Evolutionary conservation across 2,888 invertebrate species (phyloP).

Genomic region (Nemapogon koenigi): DNA sequence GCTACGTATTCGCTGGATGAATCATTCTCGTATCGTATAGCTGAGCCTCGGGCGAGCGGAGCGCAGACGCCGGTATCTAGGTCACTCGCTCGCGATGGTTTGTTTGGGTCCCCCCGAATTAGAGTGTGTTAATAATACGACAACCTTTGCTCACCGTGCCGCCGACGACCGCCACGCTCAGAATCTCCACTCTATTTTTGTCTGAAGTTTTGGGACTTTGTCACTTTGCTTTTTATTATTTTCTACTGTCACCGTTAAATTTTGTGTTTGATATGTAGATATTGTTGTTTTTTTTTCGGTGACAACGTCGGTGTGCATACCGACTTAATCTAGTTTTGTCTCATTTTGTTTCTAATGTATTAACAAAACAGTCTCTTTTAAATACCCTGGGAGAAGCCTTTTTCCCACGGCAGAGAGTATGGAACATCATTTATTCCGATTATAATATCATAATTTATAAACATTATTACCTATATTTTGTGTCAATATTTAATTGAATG

Average conservation of each 20-base stretch:
- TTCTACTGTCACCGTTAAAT: constrained; percentile 2
- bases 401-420: too few relatives aligned
- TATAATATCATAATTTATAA: too few relatives aligned
- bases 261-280: too few relatives aligned
- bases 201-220: constrained; percentile 24
- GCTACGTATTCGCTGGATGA: constrained; percentile 26
- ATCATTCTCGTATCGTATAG: constrained; percentile 40
- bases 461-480: too few relatives aligned
- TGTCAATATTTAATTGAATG: too few relatives aligned
- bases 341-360: too few relatives aligned
- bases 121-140: constrained; percentile 55
- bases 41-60: constrained; percentile 20
- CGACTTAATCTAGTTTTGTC: too few relatives aligned
- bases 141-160: constrained; percentile 42
- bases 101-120: constrained; percentile 60
- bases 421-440: too few relatives aligned
- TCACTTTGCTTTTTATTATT: constrained; percentile 4
- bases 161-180: constrained; percentile 18
- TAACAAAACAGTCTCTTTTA: too few relatives aligned
- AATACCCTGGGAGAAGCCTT: too few relatives aligned
- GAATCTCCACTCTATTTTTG: constrained; percentile 33
- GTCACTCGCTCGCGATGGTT: constrained; percentile 57
- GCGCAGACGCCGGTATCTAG: constrained; percentile 47
- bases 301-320: too few relatives aligned
- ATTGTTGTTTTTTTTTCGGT: too few relatives aligned